phyloP scores from a whole-genome alignment of 2,888 invertebrate genomes.

The Zaprionus bogoriensis region DNA sequence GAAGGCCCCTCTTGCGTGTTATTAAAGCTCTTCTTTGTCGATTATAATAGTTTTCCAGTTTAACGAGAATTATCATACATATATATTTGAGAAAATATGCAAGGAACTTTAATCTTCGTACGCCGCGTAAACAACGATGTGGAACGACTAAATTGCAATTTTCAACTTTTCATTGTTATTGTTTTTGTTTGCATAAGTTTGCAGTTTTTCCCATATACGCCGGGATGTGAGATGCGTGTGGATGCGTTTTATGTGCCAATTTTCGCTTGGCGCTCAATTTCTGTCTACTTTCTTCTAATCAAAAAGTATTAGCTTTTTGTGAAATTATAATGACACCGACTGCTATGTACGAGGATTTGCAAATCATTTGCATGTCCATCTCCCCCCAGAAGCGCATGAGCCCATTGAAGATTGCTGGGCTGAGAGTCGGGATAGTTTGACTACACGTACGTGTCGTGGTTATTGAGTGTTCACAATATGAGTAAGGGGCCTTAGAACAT shows the following conservation, averaged over 20 bases:
- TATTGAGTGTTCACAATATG: neutral
- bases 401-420: neutral
- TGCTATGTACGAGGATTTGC: neutral
- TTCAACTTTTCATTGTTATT: neutral
- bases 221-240: neutral
- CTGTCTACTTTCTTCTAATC: neutral
- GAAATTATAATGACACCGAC: conserved; percentile 7
- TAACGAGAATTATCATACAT: neutral
- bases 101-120: neutral
- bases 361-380: neutral
- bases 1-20: no score
- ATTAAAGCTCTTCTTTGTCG: neutral
- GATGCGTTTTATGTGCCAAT: neutral
- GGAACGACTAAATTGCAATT: neutral
- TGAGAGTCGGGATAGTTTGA: neutral
- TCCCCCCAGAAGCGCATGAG: neutral
- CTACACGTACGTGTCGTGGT: neutral
- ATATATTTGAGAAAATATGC: neutral
- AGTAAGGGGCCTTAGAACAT: no score
- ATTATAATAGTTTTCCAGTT: neutral
- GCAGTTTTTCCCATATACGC: neutral
- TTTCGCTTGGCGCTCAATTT: neutral
- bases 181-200: neutral
- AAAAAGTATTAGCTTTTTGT: conserved; percentile 8
- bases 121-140: neutral